Evolutionary conservation across 2,888 invertebrate species (phyloP).

Genomic region (Andrena marginata): DNA sequence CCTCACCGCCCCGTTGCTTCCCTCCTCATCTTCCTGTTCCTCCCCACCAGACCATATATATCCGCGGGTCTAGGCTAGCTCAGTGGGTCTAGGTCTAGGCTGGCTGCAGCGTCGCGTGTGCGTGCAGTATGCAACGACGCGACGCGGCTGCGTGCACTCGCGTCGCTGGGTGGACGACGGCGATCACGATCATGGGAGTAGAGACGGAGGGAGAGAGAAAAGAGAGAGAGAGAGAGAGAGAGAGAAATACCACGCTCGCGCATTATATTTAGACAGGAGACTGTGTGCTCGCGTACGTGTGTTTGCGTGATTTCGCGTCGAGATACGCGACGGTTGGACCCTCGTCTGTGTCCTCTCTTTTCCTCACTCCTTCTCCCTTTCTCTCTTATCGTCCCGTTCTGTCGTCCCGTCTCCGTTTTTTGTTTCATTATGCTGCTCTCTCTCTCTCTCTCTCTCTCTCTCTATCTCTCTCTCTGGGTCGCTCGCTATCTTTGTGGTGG

Average conservation of each 20-base stretch:
- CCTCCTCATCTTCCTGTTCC: constrained; percentile 57
- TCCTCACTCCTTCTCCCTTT: constrained; percentile 6
- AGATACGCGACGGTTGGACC: constrained; percentile 46
- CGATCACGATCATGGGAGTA: neutral
- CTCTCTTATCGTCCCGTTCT: constrained; percentile 4
- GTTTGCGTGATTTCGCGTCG: constrained; percentile 55
- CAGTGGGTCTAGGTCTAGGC: constrained; percentile 84
- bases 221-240: neutral
- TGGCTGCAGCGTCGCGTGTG: constrained; percentile 74
- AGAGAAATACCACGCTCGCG: constrained; percentile 19
- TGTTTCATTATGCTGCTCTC: constrained; percentile 6
- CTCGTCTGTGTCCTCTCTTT: constrained; percentile 7
- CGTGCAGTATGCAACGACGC: constrained; percentile 69
- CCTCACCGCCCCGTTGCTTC: constrained; percentile 53
- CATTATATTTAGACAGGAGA: constrained; percentile 75
- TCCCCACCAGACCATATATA: constrained; percentile 68
- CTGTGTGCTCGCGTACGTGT: constrained; percentile 26
- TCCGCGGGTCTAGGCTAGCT: constrained; percentile 81
- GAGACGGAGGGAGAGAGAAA: constrained; percentile 5
- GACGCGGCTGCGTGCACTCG: constrained; percentile 67
- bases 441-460: neutral
- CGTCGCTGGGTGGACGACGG: constrained; percentile 30
- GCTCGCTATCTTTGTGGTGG: constrained; percentile 22
- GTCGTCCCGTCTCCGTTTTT: constrained; percentile 18
- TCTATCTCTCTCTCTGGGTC: neutral